Evolutionary conservation across 1,140 invertebrate species (phyloP), one percentile per base, ranked within the genome.

Genomic region (Zophobas atratus): DNA sequence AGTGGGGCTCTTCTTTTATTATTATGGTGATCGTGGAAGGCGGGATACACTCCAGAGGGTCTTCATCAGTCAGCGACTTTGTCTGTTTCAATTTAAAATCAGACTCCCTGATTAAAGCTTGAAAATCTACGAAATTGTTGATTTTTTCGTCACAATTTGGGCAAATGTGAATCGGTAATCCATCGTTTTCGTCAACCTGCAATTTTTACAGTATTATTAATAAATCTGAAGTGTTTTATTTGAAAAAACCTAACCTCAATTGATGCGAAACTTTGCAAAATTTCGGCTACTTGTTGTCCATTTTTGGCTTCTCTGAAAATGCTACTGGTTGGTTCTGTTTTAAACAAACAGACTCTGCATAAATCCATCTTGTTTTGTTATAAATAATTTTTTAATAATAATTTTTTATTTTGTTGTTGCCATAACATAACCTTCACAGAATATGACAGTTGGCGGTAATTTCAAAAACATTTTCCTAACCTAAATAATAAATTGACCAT

Each of bases 1-100:
- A 46, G 3, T 46, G 43, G 8, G 43, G 43, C 8, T 46, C 43
- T 46, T 46, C 43, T 46, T 46, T 46, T 4, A 8, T 3, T 46
- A 46, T 46, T 51, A 51, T 51, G 6, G 20, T 2, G 6, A 51
- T 2, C 2, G 49, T 5, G 4, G 6, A 5, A 51, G 49, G 49
- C 3, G 43, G 8, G 8, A 46, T 46, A 46, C 8, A 4, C 43
- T 4, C 8, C 8, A 46, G 8, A 8, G 43, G 43, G 8, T 51
- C 49, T 2, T 51, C 49, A 6, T 51, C n/a, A 46, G 3, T 51
- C 49, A 51, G 3, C 6, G 3, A 6, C 20, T 51, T 51, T 51
- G 4, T 51, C n/a, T 51, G n/a, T 20, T 20, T 51, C n/a, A 51
- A 51, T 51, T 51, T 20, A 51, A 6, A 51, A 51, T 51, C 49